Percentiles rank a stretch among this genome's conserved stretches.
These are phyloP conservation scores for Cryptus viduatorius DNA, from an alignment of 2,888 invertebrate genomes.

Conservation along the genomic window DNA sequence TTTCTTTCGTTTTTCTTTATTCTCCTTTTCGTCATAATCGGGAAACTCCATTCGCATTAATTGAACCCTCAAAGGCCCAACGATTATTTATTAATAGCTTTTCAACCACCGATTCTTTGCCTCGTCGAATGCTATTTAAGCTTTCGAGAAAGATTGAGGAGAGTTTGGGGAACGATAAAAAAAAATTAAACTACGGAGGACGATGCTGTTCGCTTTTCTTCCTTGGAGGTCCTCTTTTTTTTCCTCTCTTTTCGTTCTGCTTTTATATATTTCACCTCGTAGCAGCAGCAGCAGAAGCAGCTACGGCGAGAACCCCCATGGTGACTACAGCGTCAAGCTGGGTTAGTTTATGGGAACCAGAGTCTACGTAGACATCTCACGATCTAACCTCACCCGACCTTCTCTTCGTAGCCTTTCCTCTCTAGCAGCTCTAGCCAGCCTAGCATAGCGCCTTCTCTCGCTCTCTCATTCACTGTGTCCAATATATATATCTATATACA, in stretches of 20 bases:
- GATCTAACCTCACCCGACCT: slow-evolving; percentile 83
- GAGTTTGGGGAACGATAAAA: slow-evolving; percentile 30
- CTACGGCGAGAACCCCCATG: slow-evolving; percentile 70
- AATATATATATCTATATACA: slow-evolving; percentile 33
- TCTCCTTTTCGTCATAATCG: not conserved
- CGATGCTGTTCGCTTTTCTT: slow-evolving; percentile 53
- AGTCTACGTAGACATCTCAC: slow-evolving; percentile 83
- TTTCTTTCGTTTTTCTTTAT: slow-evolving; percentile 14
- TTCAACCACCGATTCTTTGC: not conserved
- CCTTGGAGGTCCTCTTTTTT: slow-evolving; percentile 28
- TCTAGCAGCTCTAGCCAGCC: slow-evolving; percentile 78
- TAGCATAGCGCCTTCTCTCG: slow-evolving; percentile 78
- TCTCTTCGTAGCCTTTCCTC: slow-evolving; percentile 77
- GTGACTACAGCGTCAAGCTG: slow-evolving; percentile 77
- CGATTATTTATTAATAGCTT: not conserved
- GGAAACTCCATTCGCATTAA: not conserved
- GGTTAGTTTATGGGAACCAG: slow-evolving; percentile 81
- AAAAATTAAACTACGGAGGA: slow-evolving; percentile 24
- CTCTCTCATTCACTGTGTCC: slow-evolving; percentile 31
- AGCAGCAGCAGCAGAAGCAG: slow-evolving; percentile 42
- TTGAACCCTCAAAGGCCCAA: not conserved
- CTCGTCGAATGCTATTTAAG: not conserved
- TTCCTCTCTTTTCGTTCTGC: slow-evolving; percentile 18
- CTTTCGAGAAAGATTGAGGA: slow-evolving; percentile 21
- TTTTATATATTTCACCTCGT: slow-evolving; percentile 48